Evolutionary conservation across 2,797 vertebrate genomes (phyloP).

Genomic region (Anabacerthia variegaticeps): DNA sequence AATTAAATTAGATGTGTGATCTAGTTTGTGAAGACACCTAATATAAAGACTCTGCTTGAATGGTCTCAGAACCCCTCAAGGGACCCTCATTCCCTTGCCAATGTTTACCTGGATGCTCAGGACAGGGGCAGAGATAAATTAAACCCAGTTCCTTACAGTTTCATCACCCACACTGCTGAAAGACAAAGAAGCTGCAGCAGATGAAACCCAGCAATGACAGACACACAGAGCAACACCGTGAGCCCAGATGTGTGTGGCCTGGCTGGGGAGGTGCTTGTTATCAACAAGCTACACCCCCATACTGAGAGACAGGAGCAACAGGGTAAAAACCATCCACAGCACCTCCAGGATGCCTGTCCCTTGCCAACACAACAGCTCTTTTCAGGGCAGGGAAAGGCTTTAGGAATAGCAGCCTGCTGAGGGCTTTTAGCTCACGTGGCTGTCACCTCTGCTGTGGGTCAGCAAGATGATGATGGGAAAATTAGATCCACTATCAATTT

Average conservation of each 20-base stretch:
- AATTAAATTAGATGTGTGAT: not conserved
- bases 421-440: not conserved
- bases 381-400: not conserved
- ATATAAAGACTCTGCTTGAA: not conserved
- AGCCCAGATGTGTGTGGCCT: not conserved
- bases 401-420: not conserved
- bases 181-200: not conserved
- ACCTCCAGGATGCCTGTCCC: not conserved
- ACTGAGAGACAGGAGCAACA: not conserved
- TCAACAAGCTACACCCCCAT: not conserved
- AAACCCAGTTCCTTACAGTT: not conserved
- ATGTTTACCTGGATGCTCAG: not conserved
- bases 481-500: not conserved
- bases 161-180: not conserved
- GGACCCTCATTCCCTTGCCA: not conserved
- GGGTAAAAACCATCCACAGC: not conserved
- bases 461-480: not conserved
- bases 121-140: not conserved
- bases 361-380: not conserved
- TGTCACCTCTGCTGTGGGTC: not conserved
- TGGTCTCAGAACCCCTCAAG: not conserved
- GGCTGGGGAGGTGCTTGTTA: not conserved
- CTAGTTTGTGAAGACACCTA: not conserved
- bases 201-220: not conserved
- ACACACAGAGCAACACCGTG: rapidly evolving